A percentile compares a stretch with the other conserved stretches of the same genome.
phyloP scores from a whole-genome alignment of 2,888 invertebrate species.

The Ornithoptera priamus region DNA sequence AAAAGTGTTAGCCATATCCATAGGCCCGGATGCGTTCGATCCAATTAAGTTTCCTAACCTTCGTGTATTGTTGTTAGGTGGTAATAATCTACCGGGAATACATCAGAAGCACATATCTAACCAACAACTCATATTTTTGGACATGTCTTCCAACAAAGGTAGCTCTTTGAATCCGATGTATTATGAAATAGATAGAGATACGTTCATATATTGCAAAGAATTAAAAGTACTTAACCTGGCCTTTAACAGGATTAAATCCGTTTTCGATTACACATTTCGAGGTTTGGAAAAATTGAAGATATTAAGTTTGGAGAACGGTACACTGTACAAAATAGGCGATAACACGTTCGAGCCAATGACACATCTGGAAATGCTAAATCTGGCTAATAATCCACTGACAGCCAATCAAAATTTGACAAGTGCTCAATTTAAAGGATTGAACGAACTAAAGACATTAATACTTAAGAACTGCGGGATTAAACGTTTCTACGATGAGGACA shows the following conservation, averaged over 20 bases:
- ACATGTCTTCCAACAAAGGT: conserved; percentile 75
- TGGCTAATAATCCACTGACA: conserved; percentile 77
- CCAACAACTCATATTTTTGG: conserved; percentile 70
- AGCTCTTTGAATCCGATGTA: conserved; percentile 63
- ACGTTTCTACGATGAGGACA: conserved; percentile 61
- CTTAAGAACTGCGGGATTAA: conserved; percentile 75
- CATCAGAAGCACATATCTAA: conserved; percentile 72
- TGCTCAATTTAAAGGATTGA: conserved; percentile 70
- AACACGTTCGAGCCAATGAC: conserved; percentile 68
- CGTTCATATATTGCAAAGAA: conserved; percentile 70
- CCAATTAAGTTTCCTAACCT: conserved; percentile 73
- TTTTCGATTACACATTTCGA: conserved; percentile 73
- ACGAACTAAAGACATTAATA: conserved; percentile 68
- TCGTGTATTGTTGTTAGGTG: conserved; percentile 70
- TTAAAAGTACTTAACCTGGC: conserved; percentile 74
- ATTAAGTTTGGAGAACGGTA: conserved; percentile 76
- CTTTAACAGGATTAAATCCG: conserved; percentile 74
- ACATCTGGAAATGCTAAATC: conserved; percentile 70
- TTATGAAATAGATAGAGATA: conserved; percentile 73
- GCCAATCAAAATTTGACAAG: conserved; percentile 62
- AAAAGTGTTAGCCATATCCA: conserved; percentile 67
- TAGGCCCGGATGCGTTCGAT: conserved; percentile 71
- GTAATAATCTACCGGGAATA: conserved; percentile 76
- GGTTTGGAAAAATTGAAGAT: conserved; percentile 71
- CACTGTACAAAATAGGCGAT: conserved; percentile 70